Evolutionary conservation across 2,797 vertebrate species (phyloP).

Genomic region (Epinephelus malabaricus): DNA sequence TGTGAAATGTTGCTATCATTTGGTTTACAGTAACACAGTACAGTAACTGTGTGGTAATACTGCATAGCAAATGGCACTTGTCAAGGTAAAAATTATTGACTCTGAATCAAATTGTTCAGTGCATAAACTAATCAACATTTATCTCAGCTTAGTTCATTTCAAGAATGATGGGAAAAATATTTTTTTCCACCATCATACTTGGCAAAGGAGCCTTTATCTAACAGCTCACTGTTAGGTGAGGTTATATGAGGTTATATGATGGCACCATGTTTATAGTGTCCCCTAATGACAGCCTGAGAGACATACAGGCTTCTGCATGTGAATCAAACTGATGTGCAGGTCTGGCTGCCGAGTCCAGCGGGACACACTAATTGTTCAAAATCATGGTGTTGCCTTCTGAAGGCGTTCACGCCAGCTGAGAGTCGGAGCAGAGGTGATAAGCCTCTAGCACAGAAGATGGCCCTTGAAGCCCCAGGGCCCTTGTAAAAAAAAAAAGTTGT

Average conservation of each 20-base stretch:
- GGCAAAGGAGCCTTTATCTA: background rate
- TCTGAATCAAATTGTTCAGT: background rate
- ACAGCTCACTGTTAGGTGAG: background rate
- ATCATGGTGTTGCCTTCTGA: slow-evolving; percentile 45
- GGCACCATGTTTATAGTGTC: background rate
- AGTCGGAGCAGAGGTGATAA: slow-evolving; percentile 62
- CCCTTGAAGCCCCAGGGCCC: slow-evolving; percentile 49
- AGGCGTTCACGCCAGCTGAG: slow-evolving; percentile 49
- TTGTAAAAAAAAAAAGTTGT: slow-evolving; percentile 61
- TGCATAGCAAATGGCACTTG: background rate
- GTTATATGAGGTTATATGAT: background rate
- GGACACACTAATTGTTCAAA: slow-evolving; percentile 54
- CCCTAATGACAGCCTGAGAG: slow-evolving; percentile 12
- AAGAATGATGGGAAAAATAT: no score
- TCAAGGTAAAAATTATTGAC: background rate
- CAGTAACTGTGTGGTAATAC: background rate
- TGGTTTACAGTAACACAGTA: background rate
- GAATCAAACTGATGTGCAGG: slow-evolving; percentile 38
- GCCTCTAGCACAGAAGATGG: slow-evolving; percentile 39
- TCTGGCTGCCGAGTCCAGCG: slow-evolving; percentile 23
- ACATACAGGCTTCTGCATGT: slow-evolving; percentile 17
- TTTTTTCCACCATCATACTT: background rate
- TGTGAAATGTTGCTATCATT: background rate
- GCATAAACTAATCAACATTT: background rate
- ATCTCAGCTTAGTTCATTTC: background rate